Evolutionary conservation across 2,888 invertebrate species (phyloP), one percentile per base, ranked within the genome.

Genomic region (Fragum whitleyi): DNA sequence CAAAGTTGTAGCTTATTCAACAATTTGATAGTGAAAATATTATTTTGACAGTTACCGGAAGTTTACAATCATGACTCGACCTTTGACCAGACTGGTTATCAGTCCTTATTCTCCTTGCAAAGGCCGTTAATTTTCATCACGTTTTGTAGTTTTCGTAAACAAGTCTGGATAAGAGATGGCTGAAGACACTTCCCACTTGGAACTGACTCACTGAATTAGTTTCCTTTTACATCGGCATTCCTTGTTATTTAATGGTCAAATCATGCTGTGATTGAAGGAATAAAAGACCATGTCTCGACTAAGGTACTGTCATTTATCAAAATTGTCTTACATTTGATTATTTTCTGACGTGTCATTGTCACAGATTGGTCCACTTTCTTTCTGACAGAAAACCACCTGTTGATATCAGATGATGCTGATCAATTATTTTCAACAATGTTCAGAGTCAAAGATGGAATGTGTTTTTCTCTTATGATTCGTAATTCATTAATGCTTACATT

Each of bases 171-270:
- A 36, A 21, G 77, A 76, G 79, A 81, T 74, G 78, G 75, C 71
- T 67, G 68, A 69, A 71, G 84, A 79, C 84, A 84, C 84, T 84
- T 84, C 84, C 84, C 84, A 78, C 84, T 84, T 78, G 51, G n/a
- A 51, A 19, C 51, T 67, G 74, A 67, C 67, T 67, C 53, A 36
- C 28, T 67, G 42, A 55, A 26, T 74, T 42, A 73, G 23, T 62
- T 74, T 67, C 67, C 74, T 32, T 55, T 32, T 61, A 16, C 9
- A 28, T 0, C 11, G 36, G 65, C 36, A 55, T 21, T 47, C 16
- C n/a, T 19, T 23, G 26, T 67, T 0, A 28, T 14, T n/a, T 62
- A 9, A 29, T 19, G 2, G 2, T 29, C 5, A 0, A 7, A 7
- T 19, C n/a, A 69, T 21, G 36, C 19, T 53, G n/a, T 32, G 19